These are phyloP conservation scores for Emmelina monodactyla DNA, from an alignment of 2,888 invertebrate species.

Conservation along the genomic window DNA sequence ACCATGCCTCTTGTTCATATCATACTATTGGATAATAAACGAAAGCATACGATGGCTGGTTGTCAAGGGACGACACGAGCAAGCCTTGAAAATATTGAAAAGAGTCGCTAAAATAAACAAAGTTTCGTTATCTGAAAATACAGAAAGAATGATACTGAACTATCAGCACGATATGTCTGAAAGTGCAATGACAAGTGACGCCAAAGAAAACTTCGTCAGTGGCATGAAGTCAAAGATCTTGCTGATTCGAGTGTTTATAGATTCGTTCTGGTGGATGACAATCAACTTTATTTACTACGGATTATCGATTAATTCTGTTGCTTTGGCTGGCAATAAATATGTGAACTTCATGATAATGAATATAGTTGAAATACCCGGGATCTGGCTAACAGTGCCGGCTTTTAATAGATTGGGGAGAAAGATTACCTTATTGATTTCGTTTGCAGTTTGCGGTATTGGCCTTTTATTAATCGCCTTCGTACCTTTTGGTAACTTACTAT, in stretches of 20 bases:
- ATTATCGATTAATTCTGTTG: slow-evolving; percentile 78
- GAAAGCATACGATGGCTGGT: slow-evolving; percentile 78
- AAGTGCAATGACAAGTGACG: slow-evolving; percentile 3
- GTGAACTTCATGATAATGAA: slow-evolving; percentile 76
- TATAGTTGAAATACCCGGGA: slow-evolving; percentile 71
- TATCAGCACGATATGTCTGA: slow-evolving; percentile 2
- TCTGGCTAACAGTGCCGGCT: slow-evolving; percentile 61
- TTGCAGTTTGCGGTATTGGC: slow-evolving; percentile 64
- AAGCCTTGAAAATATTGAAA: slow-evolving; percentile 55
- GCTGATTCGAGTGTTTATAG: slow-evolving; percentile 61
- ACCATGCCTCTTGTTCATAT: slow-evolving; percentile 68
- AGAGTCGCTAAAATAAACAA: slow-evolving; percentile 54
- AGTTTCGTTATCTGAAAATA: slow-evolving; percentile 39
- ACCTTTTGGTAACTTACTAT: slow-evolving; percentile 55
- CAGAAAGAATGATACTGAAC: slow-evolving; percentile 34
- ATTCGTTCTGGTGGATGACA: slow-evolving; percentile 83
- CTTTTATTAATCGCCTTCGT: slow-evolving; percentile 66
- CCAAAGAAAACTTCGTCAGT: slow-evolving; percentile 26
- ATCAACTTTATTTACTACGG: slow-evolving; percentile 84
- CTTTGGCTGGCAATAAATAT: slow-evolving; percentile 77
- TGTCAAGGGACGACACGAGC: slow-evolving; percentile 62
- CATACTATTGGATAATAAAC: slow-evolving; percentile 69
- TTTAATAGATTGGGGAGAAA: slow-evolving; percentile 68
- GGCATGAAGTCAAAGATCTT: slow-evolving; percentile 60
- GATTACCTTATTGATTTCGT: slow-evolving; percentile 62